Percentiles rank a stretch among this genome's conserved stretches.
Evolutionary conservation across 1,140 invertebrate genomes (phyloP).

Genomic region (Himalopsyche phryganea): DNA sequence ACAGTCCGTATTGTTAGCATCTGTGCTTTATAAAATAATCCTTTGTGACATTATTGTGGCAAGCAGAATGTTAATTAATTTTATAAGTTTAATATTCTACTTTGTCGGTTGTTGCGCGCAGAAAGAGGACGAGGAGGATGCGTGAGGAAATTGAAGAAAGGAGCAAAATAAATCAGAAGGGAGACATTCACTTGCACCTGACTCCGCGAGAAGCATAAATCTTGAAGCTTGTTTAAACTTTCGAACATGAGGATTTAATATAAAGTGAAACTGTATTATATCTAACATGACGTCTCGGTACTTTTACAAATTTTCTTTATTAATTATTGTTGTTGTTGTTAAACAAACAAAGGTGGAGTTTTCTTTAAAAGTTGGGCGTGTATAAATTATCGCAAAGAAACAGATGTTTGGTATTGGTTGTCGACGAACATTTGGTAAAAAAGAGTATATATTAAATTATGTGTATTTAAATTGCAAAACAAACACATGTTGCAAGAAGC

Average conservation of each 20-base stretch:
- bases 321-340: not conserved
- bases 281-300: conserved; percentile 19
- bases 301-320: conserved; percentile 18
- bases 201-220: conserved; percentile 31
- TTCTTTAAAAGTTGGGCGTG: not conserved
- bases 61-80: conserved; percentile 34
- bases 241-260: conserved; percentile 34
- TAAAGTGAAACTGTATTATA: conserved; percentile 29
- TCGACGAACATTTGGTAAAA: not conserved
- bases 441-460: too few relatives aligned
- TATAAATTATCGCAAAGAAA: too few relatives aligned
- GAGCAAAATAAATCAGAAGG: conserved; percentile 29
- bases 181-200: conserved; percentile 33
- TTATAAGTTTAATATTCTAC: conserved; percentile 34
- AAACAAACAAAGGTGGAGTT: not conserved
- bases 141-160: conserved; percentile 34
- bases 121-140: conserved; percentile 16
- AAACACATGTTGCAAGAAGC: not conserved
- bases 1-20: conserved; percentile 26
- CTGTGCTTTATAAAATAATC: conserved; percentile 34
- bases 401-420: too few relatives aligned
- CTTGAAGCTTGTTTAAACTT: conserved; percentile 33
- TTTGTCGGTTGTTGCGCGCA: conserved; percentile 2
- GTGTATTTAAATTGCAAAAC: conserved; percentile 1
- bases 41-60: conserved; percentile 33